These are phyloP conservation scores for Alligator sinensis DNA, from an alignment of 2,113 vertebrate genomes.

Conservation along the genomic window DNA sequence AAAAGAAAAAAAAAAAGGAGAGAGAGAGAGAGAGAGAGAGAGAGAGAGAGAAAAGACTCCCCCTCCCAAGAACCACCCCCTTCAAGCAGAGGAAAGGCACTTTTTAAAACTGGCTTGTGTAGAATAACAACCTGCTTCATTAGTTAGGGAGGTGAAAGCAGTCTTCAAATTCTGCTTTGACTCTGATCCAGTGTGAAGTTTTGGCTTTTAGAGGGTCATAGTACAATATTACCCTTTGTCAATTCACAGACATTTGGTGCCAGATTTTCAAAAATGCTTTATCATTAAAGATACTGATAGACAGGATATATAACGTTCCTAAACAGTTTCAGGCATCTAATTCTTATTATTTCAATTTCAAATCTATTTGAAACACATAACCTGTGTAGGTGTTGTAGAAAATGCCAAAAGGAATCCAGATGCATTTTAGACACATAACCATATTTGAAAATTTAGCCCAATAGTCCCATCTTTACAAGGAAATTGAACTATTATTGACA, in stretches of 20 bases:
- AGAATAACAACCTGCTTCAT: background rate
- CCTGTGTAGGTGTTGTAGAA: background rate
- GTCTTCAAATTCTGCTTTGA: background rate
- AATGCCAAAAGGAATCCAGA: background rate
- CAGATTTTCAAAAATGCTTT: background rate
- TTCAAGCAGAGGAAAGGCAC: background rate
- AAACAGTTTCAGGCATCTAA: background rate
- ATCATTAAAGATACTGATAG: background rate
- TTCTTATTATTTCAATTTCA: conserved; percentile 1
- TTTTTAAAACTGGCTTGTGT: background rate
- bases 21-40: background rate
- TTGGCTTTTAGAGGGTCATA: background rate
- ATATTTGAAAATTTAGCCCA: conserved; percentile 12
- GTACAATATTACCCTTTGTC: background rate
- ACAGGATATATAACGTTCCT: background rate
- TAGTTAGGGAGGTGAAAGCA: background rate
- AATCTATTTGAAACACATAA: background rate
- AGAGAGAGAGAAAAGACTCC: too few species aligned
- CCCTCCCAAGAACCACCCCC: too few species aligned
- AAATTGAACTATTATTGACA: background rate
- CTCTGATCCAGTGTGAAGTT: background rate
- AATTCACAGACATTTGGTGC: background rate
- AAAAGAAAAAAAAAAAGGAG: too few species aligned
- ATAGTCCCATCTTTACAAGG: background rate
- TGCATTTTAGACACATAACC: background rate